These are phyloP conservation scores for Acleris holmiana DNA, from an alignment of 2,888 invertebrate genomes.

Conservation along the genomic window DNA sequence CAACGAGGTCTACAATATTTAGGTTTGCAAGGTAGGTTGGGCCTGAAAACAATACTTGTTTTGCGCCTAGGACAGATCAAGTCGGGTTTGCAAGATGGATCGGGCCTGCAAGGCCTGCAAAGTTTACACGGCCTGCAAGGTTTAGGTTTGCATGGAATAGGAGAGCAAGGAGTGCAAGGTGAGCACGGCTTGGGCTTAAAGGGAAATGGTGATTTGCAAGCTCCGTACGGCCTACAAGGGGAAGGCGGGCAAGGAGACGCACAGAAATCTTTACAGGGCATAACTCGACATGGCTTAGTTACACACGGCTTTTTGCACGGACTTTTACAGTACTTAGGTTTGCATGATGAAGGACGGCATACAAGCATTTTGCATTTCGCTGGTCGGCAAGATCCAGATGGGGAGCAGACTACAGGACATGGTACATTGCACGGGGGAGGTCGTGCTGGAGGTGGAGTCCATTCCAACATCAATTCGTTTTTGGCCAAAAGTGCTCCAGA, in stretches of 20 bases:
- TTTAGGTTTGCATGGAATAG: slow-evolving; percentile 7
- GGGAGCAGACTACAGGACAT: slow-evolving; percentile 47
- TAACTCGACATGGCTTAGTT: slow-evolving; percentile 45
- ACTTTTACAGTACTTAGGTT: slow-evolving; percentile 51
- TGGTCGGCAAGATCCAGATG: slow-evolving; percentile 49
- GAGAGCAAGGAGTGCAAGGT: slow-evolving; percentile 12
- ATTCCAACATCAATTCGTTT: slow-evolving; percentile 77
- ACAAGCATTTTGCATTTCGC: slow-evolving; percentile 62
- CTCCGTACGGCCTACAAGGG: slow-evolving; percentile 22
- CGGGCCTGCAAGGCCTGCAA: slow-evolving; percentile 21
- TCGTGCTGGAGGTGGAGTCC: slow-evolving; percentile 70
- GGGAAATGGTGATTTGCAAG: slow-evolving; percentile 22
- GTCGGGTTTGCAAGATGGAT: slow-evolving; percentile 24
- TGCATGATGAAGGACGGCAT: slow-evolving; percentile 56
- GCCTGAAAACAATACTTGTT: slow-evolving; percentile 28
- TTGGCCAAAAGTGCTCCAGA: slow-evolving; percentile 72
- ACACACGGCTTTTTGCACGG: slow-evolving; percentile 54
- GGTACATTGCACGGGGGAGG: slow-evolving; percentile 52
- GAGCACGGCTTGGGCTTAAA: slow-evolving; percentile 24
- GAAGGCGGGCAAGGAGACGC: background rate
- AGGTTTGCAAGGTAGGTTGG: slow-evolving; percentile 28
- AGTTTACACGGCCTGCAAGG: slow-evolving; percentile 18
- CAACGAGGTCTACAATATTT: slow-evolving; percentile 33
- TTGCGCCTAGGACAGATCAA: slow-evolving; percentile 17
- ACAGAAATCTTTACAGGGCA: slow-evolving; percentile 16